A percentile compares a stretch with the other conserved stretches of the same genome.
These are phyloP conservation scores for Bos javanicus DNA, from an alignment of 2,113 vertebrate genomes.

Conservation along the genomic window DNA sequence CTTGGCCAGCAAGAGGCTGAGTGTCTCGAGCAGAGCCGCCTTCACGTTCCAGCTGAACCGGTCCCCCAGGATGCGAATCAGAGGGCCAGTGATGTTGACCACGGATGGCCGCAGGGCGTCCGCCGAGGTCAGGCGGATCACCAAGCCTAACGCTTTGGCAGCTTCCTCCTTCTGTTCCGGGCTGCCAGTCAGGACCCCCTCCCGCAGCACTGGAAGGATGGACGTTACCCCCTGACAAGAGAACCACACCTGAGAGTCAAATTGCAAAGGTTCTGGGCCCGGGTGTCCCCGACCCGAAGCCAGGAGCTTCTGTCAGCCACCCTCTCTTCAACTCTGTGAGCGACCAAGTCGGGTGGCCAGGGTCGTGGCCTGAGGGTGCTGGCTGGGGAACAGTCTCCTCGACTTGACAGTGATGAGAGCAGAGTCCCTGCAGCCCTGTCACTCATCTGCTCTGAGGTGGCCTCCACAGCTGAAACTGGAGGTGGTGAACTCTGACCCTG, in stretches of 20 bases:
- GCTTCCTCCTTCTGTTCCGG: conserved; percentile 99
- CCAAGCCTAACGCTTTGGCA: conserved; percentile 92
- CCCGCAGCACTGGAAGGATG: conserved; percentile 94
- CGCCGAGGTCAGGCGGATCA: conserved; percentile 95
- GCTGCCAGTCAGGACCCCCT: conserved; percentile 95
- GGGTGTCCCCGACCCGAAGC: neutral
- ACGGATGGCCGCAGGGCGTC: conserved; percentile 96
- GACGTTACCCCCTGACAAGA: conserved; percentile 93
- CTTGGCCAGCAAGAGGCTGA: conserved; percentile 95
- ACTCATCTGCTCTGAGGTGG: neutral
- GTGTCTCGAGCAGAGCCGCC: conserved; percentile 94
- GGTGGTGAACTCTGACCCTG: neutral
- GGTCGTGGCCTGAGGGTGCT: neutral
- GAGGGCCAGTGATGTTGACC: conserved; percentile 96
- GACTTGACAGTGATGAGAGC: neutral
- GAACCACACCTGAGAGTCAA: conserved; percentile 9
- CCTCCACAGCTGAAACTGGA: neutral
- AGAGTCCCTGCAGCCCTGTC: neutral
- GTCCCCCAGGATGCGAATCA: conserved; percentile 97
- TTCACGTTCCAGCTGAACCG: conserved; percentile 96
- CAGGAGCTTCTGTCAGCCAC: neutral
- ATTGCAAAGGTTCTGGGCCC: neutral
- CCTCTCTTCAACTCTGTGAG: neutral
- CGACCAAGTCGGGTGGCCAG: neutral
- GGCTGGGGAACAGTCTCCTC: neutral